Evolutionary conservation across 2,888 invertebrate species (phyloP), one percentile per base, ranked within the genome.

Genomic region (Metalampra italica): DNA sequence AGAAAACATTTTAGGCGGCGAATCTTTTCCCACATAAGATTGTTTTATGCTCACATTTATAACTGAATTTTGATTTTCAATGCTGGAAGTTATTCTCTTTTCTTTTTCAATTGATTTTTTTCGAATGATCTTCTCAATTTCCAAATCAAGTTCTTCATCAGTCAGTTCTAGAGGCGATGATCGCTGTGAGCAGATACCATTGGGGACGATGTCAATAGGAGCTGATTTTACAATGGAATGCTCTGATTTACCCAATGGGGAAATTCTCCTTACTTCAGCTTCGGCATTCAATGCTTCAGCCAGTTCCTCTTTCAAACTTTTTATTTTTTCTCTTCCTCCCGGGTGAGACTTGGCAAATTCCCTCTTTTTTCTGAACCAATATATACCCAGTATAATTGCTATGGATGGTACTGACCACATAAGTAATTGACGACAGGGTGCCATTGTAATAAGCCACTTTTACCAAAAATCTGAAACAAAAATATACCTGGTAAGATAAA

Each of bases 291-390:
- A 66, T 41, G 72, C 88, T 62, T 90, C 90, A 60, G 90, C 89
- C 54, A 90, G 74, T 64, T 90, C 90, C 59, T 88, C 82, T 73
- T 84, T 77, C 51, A 88, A 73, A 66, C 72, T 84, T 80, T 87
- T 90, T 69, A 85, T 76, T 62, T 71, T 83, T 74, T 85, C 87
- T 79, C 89, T 89, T 90, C 93, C 93, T 71, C 93, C 94, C 60
- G 93, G 93, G 92, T 94, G 94, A 93, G 92, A 92, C 91, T 91
- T 92, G 78, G 92, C 91, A 75, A 91, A 92, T 81, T 92, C 91
- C 88, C 93, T 92, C 91, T 93, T 94, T 90, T 93, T 94, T 89
- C 92, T 93, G 92, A 94, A 94, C 95, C 95, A 96, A 78, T 93
- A 92, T 79, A 95, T 92, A 67, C 94, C 94, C 82, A 95, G 90